Base-by-base conservation (phyloP, 2,113 vertebrate species). In the Trinectes maculatus region DNA sequence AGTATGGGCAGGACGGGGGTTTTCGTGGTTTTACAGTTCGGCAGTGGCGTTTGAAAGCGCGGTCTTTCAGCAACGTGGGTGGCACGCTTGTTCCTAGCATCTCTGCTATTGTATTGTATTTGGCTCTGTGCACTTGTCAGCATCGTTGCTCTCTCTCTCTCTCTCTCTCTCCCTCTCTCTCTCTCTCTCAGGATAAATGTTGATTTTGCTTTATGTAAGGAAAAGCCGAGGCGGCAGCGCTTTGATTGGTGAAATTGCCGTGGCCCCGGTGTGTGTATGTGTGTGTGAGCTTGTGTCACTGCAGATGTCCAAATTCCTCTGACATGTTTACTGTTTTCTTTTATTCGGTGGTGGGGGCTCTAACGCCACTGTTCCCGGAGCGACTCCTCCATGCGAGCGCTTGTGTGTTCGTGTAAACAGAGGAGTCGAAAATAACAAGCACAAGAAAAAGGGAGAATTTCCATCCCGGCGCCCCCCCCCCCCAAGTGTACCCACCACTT, bases 41-140 rank as follows among this genome's bases (percentile, higher is more conserved):
- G 91, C 94, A 94, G 94, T 92, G 95, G 94, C 93, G 94, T 94
- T 95, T 95, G 94, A 97, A 95, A 95, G 94, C 94, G 37, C 87
- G 90, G 92, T 92, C 94, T 95, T 94, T 95, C 94, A 94, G 94
- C 97, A 93, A 95, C 95, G 95, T 99, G 97, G 96, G 97, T 99
- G 97, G 97, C 93, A 94, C 91, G 90, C 93, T 96, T 79, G 80
- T 78, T 94, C 94, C 94, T 94, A 93, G 94, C 95, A 94, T 96
- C 95, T 94, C 93, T 40, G 84, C 83, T 71, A 77, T 87, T 90
- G 93, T 98, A 96, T 98, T 98, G 96, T 95, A 93, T 94, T 96
- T 96, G 96, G 96, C 96, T 95, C 93, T 93, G 86, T 91, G 93
- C 94, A 95, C 94, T 95, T 95, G 95, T 96, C 94, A 95, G 94